phyloP scores from a whole-genome alignment of 2,113 vertebrate species.

The Megaceryle maxima region DNA sequence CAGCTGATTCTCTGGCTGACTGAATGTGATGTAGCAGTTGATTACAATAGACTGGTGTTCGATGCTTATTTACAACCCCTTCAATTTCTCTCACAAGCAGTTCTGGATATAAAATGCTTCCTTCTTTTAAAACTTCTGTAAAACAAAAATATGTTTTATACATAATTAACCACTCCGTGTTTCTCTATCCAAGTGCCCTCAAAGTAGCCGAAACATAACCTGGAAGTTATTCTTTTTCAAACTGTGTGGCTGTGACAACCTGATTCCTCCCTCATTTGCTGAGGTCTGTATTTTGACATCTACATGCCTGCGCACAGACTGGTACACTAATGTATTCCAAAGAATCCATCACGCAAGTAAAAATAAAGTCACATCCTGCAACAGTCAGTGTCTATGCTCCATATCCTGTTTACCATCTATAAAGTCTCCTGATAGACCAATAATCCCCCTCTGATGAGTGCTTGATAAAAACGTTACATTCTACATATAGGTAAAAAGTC shows the following conservation, averaged over 20 bases:
- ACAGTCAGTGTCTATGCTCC: background rate
- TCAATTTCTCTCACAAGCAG: conserved; percentile 80
- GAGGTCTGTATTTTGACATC: background rate
- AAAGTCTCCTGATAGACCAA: background rate
- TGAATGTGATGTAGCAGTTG: conserved; percentile 82
- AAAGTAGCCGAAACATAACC: background rate
- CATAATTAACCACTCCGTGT: background rate
- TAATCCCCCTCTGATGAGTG: background rate
- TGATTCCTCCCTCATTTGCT: background rate
- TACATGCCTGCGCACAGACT: background rate
- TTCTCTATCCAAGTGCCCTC: background rate
- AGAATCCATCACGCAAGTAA: background rate
- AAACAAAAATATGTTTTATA: background rate
- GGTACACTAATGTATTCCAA: background rate
- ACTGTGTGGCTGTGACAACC: background rate
- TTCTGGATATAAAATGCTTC: conserved; percentile 76
- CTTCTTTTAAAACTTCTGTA: conserved; percentile 87
- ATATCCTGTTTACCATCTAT: background rate
- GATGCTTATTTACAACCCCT: conserved; percentile 83
- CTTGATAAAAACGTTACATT: background rate
- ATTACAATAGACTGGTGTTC: conserved; percentile 77
- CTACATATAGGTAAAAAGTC: background rate
- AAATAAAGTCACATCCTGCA: background rate
- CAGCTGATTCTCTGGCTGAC: background rate
- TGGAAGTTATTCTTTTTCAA: background rate